Evolutionary conservation across 2,797 vertebrate genomes (phyloP).

Genomic region (Sphaeramia orbicularis): DNA sequence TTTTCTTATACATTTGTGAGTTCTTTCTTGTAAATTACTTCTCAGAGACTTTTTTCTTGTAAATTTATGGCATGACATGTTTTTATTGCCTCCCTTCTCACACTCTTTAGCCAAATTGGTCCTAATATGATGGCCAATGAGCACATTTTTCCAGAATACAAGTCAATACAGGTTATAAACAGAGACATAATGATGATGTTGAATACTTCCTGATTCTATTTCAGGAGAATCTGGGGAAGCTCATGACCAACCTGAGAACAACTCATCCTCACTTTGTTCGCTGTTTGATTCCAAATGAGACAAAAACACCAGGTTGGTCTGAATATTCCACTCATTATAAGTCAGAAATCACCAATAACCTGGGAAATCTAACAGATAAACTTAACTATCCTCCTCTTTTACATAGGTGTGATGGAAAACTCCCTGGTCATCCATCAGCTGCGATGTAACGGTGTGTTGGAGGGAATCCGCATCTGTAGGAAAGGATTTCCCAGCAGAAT

Average conservation of each 20-base stretch:
- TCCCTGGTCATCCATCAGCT: slow-evolving; percentile 55
- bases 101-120: too few relatives aligned
- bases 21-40: too few relatives aligned
- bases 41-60: too few relatives aligned
- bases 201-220: neutral
- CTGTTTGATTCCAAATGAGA: slow-evolving; percentile 89
- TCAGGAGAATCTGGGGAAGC: slow-evolving; percentile 89
- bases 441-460: slow-evolving; percentile 71
- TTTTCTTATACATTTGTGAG: too few relatives aligned
- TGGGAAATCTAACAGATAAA: neutral
- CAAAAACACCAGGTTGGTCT: slow-evolving; percentile 89
- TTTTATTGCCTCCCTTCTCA: too few relatives aligned
- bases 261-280: slow-evolving; percentile 90
- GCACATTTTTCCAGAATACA: too few relatives aligned
- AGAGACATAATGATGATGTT: too few relatives aligned
- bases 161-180: too few relatives aligned
- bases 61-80: too few relatives aligned
- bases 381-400: neutral
- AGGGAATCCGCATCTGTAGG: slow-evolving; percentile 89
- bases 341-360: too few relatives aligned
- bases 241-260: slow-evolving; percentile 87
- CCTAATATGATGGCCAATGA: too few relatives aligned
- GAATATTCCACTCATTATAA: neutral
- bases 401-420: slow-evolving; percentile 55
- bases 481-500: slow-evolving; percentile 88